A percentile compares a stretch with the other conserved stretches of the same genome.
phyloP scores from a whole-genome alignment of 2,113 vertebrate genomes.

The Chauna torquata region DNA sequence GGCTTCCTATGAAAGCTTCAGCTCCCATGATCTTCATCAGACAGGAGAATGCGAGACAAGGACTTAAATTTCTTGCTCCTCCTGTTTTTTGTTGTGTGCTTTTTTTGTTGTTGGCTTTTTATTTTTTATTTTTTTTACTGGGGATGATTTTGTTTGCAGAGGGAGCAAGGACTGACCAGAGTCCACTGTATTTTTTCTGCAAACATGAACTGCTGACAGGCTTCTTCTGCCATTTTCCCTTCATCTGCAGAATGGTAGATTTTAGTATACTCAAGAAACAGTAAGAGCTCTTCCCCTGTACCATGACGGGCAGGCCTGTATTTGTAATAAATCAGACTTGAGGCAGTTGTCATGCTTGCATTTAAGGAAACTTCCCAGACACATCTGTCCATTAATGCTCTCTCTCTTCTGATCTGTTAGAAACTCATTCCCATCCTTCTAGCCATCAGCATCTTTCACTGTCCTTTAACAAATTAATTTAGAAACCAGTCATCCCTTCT shows the following conservation, averaged over 20 bases:
- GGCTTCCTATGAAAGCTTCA: background rate
- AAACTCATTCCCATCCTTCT: background rate
- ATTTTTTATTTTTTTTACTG: background rate
- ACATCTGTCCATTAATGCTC: background rate
- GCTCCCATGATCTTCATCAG: rapidly evolving
- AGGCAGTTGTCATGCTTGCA: background rate
- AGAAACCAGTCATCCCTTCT: background rate
- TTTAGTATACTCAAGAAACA: background rate
- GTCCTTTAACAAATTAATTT: conserved; percentile 14
- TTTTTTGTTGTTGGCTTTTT: no score
- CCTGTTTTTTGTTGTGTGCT: background rate
- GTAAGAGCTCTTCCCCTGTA: background rate
- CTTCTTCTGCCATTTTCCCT: background rate
- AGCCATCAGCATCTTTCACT: background rate
- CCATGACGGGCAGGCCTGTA: background rate
- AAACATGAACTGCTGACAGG: background rate
- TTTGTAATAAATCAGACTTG: background rate
- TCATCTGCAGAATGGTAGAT: background rate
- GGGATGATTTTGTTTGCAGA: background rate
- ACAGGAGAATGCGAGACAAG: background rate
- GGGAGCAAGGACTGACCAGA: background rate
- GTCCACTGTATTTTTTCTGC: background rate
- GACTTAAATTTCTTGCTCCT: background rate
- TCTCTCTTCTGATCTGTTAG: background rate
- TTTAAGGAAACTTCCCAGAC: background rate